Evolutionary conservation across 2,888 invertebrate species (phyloP).

Genomic region (Ashinkailepas kermadecensis): DNA sequence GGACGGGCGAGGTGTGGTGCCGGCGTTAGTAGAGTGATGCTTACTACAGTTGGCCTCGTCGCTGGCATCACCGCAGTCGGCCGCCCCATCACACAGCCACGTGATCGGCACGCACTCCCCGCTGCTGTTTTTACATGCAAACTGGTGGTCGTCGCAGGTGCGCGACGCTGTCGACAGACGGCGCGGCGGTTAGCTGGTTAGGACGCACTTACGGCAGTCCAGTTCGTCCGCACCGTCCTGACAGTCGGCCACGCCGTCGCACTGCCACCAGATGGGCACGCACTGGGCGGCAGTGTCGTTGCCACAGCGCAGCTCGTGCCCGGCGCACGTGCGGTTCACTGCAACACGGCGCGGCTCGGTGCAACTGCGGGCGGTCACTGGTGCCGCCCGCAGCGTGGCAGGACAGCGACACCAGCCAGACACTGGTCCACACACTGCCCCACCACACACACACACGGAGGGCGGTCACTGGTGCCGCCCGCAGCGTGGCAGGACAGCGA

Average conservation of each 20-base stretch:
- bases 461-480: too few species aligned
- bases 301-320: not conserved
- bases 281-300: not conserved
- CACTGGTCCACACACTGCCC: not conserved
- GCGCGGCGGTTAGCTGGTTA: not conserved
- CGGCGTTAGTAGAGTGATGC: not conserved
- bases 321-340: not conserved
- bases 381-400: not conserved
- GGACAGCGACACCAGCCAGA: not conserved
- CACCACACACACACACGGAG: not conserved
- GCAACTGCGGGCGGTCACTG: not conserved
- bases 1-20: not conserved
- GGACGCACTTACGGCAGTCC: not conserved
- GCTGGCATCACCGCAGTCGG: not conserved
- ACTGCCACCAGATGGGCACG: constrained; percentile 58
- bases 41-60: constrained; percentile 20
- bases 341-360: not conserved
- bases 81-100: constrained; percentile 6
- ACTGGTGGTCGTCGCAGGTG: constrained; percentile 6
- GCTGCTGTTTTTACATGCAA: not conserved
- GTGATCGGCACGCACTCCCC: constrained; percentile 4
- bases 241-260: constrained; percentile 82
- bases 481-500: too few species aligned
- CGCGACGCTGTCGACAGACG: not conserved
- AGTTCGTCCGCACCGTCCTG: constrained; percentile 65